Base-by-base conservation (phyloP, 2,888 invertebrate species). In the Sminthurides aquaticus region DNA sequence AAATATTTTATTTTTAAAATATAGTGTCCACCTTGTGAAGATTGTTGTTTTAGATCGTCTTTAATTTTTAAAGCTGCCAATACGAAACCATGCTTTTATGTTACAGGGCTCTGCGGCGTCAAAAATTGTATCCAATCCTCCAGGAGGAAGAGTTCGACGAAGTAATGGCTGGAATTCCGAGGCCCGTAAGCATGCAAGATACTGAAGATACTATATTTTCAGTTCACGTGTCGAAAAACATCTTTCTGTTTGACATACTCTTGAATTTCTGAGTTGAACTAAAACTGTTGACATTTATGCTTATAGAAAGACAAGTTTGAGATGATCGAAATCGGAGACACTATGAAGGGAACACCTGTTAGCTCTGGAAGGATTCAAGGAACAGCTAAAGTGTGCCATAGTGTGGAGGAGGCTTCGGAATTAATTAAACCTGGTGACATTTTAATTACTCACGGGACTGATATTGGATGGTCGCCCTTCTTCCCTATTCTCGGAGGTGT, bases 401-500 rank as follows among this genome's bases (percentile, higher is more conserved):
- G 58, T 34, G 67, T 71, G 15, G 67, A 69, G 54, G 70, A 72
- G 49, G 73, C 74, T 3, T 66, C 70, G 0, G 60, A 67, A 20
- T 34, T 58, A 24, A 57, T 72, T n/a, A 29, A 48, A 22, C 66
- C 79, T 70, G 88, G 88, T 0, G 91, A 91, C 76, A 82, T 91
- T 68, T 79, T 91, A 70, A 85, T 91, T 71, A 89, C 90, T 0
- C 83, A 82, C 72, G 84, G 85, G 52, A 90, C 90, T 0, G 91
- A 91, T 76, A 87, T 91, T 70, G 90, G 88, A 1, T 91, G 91
- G 91, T 86, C 87, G 1, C 90, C 90, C 0, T 90, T 90, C 79
- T 91, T 91, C 78, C 89, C 90, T 0, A 82, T 90, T 57, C 77
- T 91, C 22, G 80, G 84, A 0, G 91, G 90, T 8, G 83, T 91